These are phyloP conservation scores for Lagorchestes hirsutus DNA, from an alignment of 2,797 vertebrate genomes.

Conservation along the genomic window DNA sequence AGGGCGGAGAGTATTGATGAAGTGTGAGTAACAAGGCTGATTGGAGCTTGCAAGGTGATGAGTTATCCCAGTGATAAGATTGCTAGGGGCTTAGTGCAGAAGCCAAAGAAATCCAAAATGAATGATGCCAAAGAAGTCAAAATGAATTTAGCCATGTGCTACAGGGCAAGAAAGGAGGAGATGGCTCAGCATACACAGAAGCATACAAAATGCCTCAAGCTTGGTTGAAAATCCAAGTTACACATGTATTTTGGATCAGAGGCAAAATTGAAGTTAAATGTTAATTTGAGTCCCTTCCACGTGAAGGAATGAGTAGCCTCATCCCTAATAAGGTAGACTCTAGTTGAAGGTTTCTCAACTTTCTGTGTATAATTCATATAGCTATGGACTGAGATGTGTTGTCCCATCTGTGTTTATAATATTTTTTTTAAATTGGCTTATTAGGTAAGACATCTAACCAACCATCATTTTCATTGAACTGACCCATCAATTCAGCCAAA, in stretches of 20 bases:
- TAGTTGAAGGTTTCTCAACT: background rate
- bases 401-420: background rate
- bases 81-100: background rate
- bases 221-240: background rate
- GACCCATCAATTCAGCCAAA: background rate
- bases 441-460: background rate
- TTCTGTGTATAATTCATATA: background rate
- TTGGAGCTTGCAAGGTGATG: background rate
- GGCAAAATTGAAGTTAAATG: background rate
- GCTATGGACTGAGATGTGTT: background rate
- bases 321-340: background rate
- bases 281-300: background rate
- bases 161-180: too few species aligned
- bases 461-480: constrained; percentile 6
- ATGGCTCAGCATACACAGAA: too few species aligned
- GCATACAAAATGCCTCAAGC: background rate
- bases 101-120: background rate
- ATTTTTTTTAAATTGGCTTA: background rate
- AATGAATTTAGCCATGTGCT: background rate
- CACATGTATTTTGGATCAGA: background rate
- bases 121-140: background rate
- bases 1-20: background rate
- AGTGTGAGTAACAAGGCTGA: background rate
- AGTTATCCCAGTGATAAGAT: background rate
- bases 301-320: background rate